A percentile compares a stretch with the other conserved stretches of the same genome.
Conservation (phyloP, 1,140 invertebrate genomes). For the Aphis craccivora region DNA sequence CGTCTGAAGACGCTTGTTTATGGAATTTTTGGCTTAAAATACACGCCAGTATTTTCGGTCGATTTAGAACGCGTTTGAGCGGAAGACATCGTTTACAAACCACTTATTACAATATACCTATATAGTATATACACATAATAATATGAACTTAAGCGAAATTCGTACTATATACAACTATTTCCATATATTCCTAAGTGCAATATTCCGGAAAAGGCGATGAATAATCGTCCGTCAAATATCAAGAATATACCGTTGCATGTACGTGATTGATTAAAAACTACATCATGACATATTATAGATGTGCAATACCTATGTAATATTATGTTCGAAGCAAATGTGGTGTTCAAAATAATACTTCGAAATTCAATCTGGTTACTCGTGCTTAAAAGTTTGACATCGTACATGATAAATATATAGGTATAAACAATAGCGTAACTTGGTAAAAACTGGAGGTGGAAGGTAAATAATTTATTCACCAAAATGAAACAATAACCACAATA, state of each 20-base stretch:
- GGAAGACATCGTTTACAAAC: conserved; percentile 22
- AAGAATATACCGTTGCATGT: neutral
- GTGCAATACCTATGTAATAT: neutral
- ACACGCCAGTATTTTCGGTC: neutral
- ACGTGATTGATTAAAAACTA: conserved; percentile 25
- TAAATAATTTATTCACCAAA: too few species aligned
- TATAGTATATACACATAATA: neutral
- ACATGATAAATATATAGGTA: neutral
- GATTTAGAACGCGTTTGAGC: conserved; percentile 19
- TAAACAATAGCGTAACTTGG: too few species aligned
- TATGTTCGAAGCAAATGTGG: neutral
- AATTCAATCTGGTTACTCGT: neutral
- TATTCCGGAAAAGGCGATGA: conserved; percentile 11
- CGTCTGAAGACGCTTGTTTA: neutral
- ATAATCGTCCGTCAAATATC: conserved; percentile 29
- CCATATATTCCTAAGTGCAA: neutral
- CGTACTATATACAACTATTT: neutral
- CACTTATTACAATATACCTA: neutral
- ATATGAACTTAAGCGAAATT: neutral
- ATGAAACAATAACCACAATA: too few species aligned
- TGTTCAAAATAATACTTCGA: neutral
- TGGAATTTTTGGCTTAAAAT: neutral
- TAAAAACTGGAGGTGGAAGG: too few species aligned
- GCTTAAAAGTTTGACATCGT: neutral
- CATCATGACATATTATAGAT: neutral